Evolutionary conservation across 2,797 vertebrate species (phyloP).

Genomic region (Hephaestus fuliginosus): DNA sequence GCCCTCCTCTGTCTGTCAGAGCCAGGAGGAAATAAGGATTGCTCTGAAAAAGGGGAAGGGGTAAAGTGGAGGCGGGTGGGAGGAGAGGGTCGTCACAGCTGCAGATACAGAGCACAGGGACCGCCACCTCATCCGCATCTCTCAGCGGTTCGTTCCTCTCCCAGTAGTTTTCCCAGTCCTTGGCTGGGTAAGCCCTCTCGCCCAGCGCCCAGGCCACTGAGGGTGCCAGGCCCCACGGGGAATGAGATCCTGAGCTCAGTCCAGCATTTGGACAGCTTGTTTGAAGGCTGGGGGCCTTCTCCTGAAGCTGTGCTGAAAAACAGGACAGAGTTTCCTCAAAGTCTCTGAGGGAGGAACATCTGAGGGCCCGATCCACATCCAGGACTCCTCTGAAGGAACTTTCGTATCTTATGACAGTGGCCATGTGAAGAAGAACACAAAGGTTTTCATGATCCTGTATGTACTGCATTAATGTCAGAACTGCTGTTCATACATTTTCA

Average conservation of each 20-base stretch:
- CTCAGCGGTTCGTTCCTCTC: constrained; percentile 92
- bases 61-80: constrained; percentile 77
- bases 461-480: background rate
- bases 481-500: background rate
- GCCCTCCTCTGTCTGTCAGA: constrained; percentile 88
- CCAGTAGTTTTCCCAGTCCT: constrained; percentile 91
- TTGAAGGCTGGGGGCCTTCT: background rate
- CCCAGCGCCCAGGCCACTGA: constrained; percentile 60
- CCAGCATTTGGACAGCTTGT: constrained; percentile 4
- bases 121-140: constrained; percentile 90
- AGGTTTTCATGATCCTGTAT: background rate
- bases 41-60: constrained; percentile 87
- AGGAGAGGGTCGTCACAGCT: constrained; percentile 90
- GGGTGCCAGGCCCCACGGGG: constrained; percentile 13
- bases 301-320: constrained; percentile 28
- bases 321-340: constrained; percentile 91
- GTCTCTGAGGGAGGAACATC: constrained; percentile 86
- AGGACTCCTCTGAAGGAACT: constrained; percentile 83
- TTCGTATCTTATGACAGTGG: constrained; percentile 78
- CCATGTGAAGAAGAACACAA: background rate
- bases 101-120: constrained; percentile 91
- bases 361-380: constrained; percentile 81
- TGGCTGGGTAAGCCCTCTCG: constrained; percentile 61
- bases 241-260: constrained; percentile 9
- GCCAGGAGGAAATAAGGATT: constrained; percentile 92